Evolutionary conservation across 2,797 vertebrate genomes (phyloP).

Genomic region (Glyptemys insculpta): DNA sequence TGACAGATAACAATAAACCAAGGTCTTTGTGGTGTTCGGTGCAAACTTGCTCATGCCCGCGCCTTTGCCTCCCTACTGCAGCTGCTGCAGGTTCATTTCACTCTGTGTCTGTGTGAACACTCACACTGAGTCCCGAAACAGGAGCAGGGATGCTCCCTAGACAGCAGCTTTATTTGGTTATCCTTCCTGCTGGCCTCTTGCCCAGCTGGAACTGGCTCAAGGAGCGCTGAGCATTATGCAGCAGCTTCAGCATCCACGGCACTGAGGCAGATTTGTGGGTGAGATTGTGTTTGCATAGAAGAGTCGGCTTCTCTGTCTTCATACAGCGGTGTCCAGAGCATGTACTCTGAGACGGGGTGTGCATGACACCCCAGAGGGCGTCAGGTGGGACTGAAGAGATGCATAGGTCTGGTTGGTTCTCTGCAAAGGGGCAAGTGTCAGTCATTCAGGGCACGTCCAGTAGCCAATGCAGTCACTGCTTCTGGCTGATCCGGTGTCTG

Average conservation of each 20-base stretch:
- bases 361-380: no score
- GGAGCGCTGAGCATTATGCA: not conserved
- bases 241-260: not conserved
- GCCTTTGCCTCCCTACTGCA: not conserved
- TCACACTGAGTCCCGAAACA: not conserved
- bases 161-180: not conserved
- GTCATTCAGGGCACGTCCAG: no score
- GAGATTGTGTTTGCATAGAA: not conserved
- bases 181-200: not conserved
- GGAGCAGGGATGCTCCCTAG: not conserved
- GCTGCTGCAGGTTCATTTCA: not conserved
- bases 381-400: no score
- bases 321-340: no score
- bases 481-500: no score
- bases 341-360: no score
- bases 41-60: not conserved
- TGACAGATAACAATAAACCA: not conserved
- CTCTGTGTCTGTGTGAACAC: not conserved
- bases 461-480: no score
- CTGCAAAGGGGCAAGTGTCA: no score
- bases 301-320: no score
- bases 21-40: not conserved
- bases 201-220: not conserved
- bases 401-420: no score
- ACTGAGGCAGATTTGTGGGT: not conserved